Evolutionary conservation across 2,113 vertebrate genomes (phyloP), one percentile per base, ranked within the genome.

Genomic region (Xenopus laevis): DNA sequence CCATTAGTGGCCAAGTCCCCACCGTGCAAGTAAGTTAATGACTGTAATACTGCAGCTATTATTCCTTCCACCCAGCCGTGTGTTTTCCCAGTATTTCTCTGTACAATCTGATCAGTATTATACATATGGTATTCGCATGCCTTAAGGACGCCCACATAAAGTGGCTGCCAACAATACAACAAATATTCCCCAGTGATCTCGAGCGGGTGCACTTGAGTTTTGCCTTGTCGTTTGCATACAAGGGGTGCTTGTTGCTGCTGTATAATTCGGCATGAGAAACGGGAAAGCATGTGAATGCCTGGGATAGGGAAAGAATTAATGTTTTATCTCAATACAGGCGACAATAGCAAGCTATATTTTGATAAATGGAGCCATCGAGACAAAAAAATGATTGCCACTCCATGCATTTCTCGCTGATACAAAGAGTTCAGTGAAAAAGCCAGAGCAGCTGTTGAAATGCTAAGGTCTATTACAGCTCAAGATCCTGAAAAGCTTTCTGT

Each of bases 151-250:
- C 83, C 86, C 80, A 86, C 79, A 82, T 78, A 82, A 81, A 1
- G 1, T 80, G 85, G 83, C 72, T 8, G 13, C 17, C 74, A 50
- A 83, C 79, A 86, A 82, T 84, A 83, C 72, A 71, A 55, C 15
- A 50, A 76, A 67, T 9, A 10, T 4, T 30, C 63, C 71, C 20
- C 46, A 79, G 79, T 71, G 68, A 13, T 79, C 53, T 79, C 65
- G 61, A 65, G 84, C 81, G 33, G 33, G 86, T 79, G 79, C 62
- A 83, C 81, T 88, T 85, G 82, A 89, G 85, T 85, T 83, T 86
- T 77, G 78, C 79, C 6, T 5, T 40, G 33, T 7, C 5, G 8
- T 40, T 40, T 85, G n/a, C 0, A 60, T 13, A 76, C 78, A 81
- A 79, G 6, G 11, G 79, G n/a, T 10, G 78, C 53, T 75, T 0